A percentile compares a stretch with the other conserved stretches of the same genome.
Evolutionary conservation across 2,797 vertebrate species (phyloP).

Genomic region (Melanotaenia pygmaea): DNA sequence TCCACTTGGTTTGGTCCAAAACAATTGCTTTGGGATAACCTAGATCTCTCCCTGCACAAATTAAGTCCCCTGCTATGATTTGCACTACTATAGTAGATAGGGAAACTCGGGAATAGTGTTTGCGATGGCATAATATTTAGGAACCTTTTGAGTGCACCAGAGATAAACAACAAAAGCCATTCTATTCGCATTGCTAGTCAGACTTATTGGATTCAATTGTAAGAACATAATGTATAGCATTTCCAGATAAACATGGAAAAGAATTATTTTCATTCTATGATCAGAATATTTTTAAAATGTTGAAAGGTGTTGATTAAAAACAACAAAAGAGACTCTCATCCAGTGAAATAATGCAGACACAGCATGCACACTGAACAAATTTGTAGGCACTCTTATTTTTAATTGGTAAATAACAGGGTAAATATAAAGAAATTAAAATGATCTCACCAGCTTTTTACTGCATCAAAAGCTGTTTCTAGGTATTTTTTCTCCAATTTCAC

Average conservation of each 20-base stretch:
- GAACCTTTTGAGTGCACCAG: neutral
- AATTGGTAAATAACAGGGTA: neutral
- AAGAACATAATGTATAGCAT: neutral
- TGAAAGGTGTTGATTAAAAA: neutral
- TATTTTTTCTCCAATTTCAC: no score
- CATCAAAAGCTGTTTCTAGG: no score
- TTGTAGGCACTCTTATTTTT: neutral
- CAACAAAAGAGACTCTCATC: neutral
- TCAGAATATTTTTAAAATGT: no score
- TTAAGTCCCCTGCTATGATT: slow-evolving; percentile 61
- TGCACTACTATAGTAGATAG: slow-evolving; percentile 39
- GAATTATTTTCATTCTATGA: neutral
- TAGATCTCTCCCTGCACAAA: slow-evolving; percentile 68
- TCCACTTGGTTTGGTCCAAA: slow-evolving; percentile 76
- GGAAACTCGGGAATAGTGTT: slow-evolving; percentile 3
- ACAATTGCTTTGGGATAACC: slow-evolving; percentile 82
- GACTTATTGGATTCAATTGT: neutral
- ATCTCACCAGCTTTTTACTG: no score
- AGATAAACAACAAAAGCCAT: neutral
- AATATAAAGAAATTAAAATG: no score
- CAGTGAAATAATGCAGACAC: neutral
- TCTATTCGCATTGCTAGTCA: neutral
- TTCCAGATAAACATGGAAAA: neutral
- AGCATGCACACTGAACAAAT: neutral
- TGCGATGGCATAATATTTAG: slow-evolving; percentile 1